phyloP scores from a whole-genome alignment of 2,797 vertebrate genomes.

The Urophycis tenuis region DNA sequence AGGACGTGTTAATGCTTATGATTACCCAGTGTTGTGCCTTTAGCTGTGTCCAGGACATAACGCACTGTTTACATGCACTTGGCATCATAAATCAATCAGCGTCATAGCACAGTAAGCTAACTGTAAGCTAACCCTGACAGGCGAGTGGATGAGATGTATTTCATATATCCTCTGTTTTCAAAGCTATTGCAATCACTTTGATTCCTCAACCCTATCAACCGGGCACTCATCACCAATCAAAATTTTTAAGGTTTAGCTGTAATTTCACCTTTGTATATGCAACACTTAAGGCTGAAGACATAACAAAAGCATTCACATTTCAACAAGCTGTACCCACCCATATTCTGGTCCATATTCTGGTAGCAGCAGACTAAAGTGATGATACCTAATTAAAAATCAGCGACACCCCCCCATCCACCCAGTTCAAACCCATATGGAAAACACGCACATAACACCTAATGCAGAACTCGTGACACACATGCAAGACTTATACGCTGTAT shows the following conservation, averaged over 20 bases:
- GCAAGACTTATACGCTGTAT: slow-evolving; percentile 22
- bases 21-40: neutral
- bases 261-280: neutral
- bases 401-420: neutral
- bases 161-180: neutral
- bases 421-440: no score
- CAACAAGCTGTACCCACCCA: neutral
- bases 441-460: no score
- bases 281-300: neutral
- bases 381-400: neutral
- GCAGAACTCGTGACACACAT: neutral
- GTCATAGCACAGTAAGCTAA: neutral
- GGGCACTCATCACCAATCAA: neutral
- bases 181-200: neutral
- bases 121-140: neutral
- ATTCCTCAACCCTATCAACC: neutral
- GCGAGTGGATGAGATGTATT: neutral
- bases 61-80: neutral
- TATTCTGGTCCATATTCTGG: neutral
- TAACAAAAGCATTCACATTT: neutral
- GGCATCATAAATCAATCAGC: neutral
- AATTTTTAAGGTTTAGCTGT: neutral
- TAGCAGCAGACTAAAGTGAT: neutral
- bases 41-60: neutral
- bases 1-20: neutral